Base-by-base conservation (phyloP, 2,888 invertebrate genomes). In the Nesidiocoris tenuis region DNA sequence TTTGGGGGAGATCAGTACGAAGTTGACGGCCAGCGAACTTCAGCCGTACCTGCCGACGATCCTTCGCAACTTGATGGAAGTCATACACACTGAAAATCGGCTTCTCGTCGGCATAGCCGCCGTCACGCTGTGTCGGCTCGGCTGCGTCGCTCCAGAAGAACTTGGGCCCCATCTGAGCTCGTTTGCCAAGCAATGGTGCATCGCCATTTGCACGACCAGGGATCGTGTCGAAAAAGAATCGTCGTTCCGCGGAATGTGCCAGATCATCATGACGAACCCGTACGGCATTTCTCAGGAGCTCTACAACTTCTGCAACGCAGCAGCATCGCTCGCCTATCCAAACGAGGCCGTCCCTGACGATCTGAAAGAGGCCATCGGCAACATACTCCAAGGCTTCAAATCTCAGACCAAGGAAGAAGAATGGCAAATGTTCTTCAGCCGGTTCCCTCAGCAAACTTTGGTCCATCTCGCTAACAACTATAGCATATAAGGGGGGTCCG, bases 171-270 rank as follows among this genome's bases (percentile, higher is more conserved):
- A 92, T 90, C 95, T 99, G 91, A 95, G 95, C 88, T 96, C 96
- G 90, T 99, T 99, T 94, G 97, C 98, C 88, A 94, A 96, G 89
- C 96, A 97, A 91, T 99, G 98, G 98, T 98, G 95, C 95, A 94
- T 94, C 80, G 96, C 98, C 74, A 86, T 99, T 83, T 91, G 98
- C 80, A 98, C 98, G 85, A 98, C 99, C 82, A 91, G 98, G 81
- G 98, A 99, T 86, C 99, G 99, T 85, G 97, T 98, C 84, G 98
- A 99, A 85, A 99, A 98, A 86, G 98, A 99, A 85, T 96, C 96
- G 9, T 98, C 99, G 68, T 99, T 99, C 87, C 91, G 98, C 82
- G 99, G 99, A 80, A 96, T 99, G 89, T 99, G 98, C 86, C 93
- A 95, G 85, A 98, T 99, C 98, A 98, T 98, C 82, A 94, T 95